A percentile compares a stretch with the other conserved stretches of the same genome.
These are phyloP conservation scores for Chouioia cunea DNA, from an alignment of 2,888 invertebrate species.

Conservation along the genomic window DNA sequence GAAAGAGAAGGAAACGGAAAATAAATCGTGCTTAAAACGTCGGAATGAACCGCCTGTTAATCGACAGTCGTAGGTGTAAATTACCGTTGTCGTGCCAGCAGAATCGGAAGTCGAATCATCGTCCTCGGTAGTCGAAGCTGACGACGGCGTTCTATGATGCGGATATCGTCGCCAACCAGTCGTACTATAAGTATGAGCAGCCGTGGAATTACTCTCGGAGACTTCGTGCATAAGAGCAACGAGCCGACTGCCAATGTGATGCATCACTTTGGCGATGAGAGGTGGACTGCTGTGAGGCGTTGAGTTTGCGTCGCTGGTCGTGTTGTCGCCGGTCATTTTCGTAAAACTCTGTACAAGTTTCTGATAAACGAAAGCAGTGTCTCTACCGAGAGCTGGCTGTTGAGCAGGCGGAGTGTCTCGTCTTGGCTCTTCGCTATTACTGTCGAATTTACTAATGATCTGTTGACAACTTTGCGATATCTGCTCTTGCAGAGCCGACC, in stretches of 20 bases:
- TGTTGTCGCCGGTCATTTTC: conserved; percentile 79
- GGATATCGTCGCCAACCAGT: conserved; percentile 75
- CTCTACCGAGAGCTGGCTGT: conserved; percentile 70
- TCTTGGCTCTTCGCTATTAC: conserved; percentile 61
- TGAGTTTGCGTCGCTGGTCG: conserved; percentile 74
- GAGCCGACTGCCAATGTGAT: conserved; percentile 88
- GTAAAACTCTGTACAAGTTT: conserved; percentile 87
- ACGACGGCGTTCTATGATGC: conserved; percentile 73
- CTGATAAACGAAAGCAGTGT: conserved; percentile 89
- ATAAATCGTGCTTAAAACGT: too few species aligned
- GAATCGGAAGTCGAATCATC: conserved; percentile 81
- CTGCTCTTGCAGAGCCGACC: conserved; percentile 83
- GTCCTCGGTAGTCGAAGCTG: conserved; percentile 77
- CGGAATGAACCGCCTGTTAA: too few species aligned
- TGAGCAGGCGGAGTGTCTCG: conserved; percentile 70
- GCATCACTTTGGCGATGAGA: conserved; percentile 90
- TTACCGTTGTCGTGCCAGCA: conserved; percentile 65
- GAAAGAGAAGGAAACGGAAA: neutral
- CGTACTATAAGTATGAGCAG: conserved; percentile 67
- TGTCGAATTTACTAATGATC: conserved; percentile 88
- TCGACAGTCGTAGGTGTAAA: too few species aligned
- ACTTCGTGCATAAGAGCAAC: conserved; percentile 94
- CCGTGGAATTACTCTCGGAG: conserved; percentile 76
- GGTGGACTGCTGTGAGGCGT: conserved; percentile 82
- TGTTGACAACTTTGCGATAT: conserved; percentile 90